Conservation (phyloP, 1,140 invertebrate species). For the Thaumetopoea pityocampa region DNA sequence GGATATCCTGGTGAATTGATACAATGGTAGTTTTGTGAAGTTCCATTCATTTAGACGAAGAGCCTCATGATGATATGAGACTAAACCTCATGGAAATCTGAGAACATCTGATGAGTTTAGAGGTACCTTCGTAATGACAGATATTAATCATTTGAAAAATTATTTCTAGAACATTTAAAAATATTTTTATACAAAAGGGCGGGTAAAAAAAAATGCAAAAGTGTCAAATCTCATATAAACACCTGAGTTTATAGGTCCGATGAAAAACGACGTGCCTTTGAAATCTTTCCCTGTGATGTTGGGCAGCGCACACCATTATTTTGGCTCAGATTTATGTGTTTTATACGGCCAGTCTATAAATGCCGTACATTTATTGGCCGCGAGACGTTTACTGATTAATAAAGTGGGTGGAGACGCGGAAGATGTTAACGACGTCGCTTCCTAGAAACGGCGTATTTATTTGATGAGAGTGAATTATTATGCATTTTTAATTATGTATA, state of each 20-base stretch:
- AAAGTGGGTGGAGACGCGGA: conserved; percentile 67
- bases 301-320: conserved; percentile 56
- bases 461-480: conserved; percentile 8
- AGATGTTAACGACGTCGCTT: conserved; percentile 51
- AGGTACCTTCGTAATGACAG: too few species aligned
- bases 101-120: too few species aligned
- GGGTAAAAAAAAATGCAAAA: conserved; percentile 31
- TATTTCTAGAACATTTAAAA: conserved; percentile 8
- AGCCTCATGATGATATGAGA: too few species aligned
- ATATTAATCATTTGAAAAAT: too few species aligned
- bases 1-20: too few species aligned
- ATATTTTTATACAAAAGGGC: conserved; percentile 15
- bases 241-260: conserved; percentile 54
- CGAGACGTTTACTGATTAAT: conserved; percentile 71
- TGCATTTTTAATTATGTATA: conserved; percentile 3
- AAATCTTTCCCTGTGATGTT: conserved; percentile 65
- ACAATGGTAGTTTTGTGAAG: too few species aligned
- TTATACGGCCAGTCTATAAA: conserved; percentile 69
- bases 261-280: conserved; percentile 63
- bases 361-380: conserved; percentile 64
- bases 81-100: too few species aligned
- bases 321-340: conserved; percentile 60
- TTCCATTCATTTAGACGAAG: too few species aligned
- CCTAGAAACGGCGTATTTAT: conserved; percentile 40
- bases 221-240: conserved; percentile 45